Evolutionary conservation across 2,797 vertebrate genomes (phyloP).

Genomic region (Eulemur coronatus): DNA sequence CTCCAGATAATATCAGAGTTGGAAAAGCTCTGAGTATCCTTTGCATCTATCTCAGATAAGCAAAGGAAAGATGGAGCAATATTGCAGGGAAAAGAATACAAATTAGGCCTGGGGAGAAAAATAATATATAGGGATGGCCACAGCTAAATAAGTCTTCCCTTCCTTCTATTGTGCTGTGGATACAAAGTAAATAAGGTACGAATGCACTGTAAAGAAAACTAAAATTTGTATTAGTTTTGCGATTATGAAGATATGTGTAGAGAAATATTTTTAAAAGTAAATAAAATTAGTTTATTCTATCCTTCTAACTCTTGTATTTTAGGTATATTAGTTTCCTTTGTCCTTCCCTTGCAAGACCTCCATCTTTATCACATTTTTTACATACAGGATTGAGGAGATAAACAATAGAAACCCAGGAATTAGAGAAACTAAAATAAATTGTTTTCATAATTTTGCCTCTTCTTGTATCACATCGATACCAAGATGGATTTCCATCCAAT

Average conservation of each 20-base stretch:
- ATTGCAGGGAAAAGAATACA: not conserved
- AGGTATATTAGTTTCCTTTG: not conserved
- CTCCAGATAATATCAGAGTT: not conserved
- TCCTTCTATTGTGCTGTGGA: not conserved
- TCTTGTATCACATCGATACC: not conserved
- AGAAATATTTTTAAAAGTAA: slow-evolving; percentile 6
- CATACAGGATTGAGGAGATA: not conserved
- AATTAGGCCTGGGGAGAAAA: not conserved
- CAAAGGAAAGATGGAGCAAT: not conserved
- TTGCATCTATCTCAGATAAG: not conserved
- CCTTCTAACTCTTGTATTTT: not conserved
- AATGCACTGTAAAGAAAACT: not conserved
- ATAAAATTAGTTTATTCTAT: not conserved
- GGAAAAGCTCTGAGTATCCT: not conserved
- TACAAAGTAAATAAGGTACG: not conserved
- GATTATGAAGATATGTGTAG: not conserved
- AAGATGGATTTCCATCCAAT: not conserved
- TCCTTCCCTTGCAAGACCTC: not conserved
- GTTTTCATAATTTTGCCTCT: not conserved
- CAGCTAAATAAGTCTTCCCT: not conserved
- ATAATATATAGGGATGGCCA: not conserved
- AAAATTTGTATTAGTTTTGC: not conserved
- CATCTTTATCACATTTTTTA: not conserved
- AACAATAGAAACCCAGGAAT: not conserved
- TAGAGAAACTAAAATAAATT: not conserved